These are phyloP conservation scores for Scomber japonicus DNA, from an alignment of 2,113 vertebrate genomes.

Conservation along the genomic window DNA sequence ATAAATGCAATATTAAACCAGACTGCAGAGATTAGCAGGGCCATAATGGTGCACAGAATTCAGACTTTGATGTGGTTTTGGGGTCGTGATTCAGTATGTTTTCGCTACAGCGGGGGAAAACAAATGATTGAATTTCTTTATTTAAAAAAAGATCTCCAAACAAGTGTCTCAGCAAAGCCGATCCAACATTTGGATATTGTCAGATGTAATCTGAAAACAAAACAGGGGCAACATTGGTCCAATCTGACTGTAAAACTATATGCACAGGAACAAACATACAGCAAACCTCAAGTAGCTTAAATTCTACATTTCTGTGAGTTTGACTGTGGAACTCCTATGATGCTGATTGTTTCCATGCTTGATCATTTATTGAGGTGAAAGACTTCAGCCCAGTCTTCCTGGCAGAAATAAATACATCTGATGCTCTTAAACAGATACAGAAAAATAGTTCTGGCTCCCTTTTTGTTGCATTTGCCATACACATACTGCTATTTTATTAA, in stretches of 20 bases:
- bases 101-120: too few relatives aligned
- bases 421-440: not conserved
- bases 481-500: not conserved
- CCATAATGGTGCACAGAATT: not conserved
- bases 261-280: not conserved
- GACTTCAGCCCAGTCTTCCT: not conserved
- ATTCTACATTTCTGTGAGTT: not conserved
- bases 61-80: too few relatives aligned
- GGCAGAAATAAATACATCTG: too few relatives aligned
- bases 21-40: not conserved
- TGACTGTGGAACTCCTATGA: not conserved
- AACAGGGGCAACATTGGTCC: not conserved
- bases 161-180: not conserved
- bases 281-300: not conserved
- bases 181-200: conserved; percentile 4
- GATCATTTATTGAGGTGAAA: not conserved
- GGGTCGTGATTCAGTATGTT: too few relatives aligned
- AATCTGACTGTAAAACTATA: not conserved
- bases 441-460: not conserved
- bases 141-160: not conserved
- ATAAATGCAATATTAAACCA: not conserved
- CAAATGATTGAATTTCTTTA: too few relatives aligned
- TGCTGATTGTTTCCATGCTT: conserved; percentile 7
- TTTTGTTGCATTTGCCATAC: not conserved
- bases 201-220: not conserved